Evolutionary conservation across 2,113 vertebrate genomes (phyloP).

Genomic region (Xenopus borealis): DNA sequence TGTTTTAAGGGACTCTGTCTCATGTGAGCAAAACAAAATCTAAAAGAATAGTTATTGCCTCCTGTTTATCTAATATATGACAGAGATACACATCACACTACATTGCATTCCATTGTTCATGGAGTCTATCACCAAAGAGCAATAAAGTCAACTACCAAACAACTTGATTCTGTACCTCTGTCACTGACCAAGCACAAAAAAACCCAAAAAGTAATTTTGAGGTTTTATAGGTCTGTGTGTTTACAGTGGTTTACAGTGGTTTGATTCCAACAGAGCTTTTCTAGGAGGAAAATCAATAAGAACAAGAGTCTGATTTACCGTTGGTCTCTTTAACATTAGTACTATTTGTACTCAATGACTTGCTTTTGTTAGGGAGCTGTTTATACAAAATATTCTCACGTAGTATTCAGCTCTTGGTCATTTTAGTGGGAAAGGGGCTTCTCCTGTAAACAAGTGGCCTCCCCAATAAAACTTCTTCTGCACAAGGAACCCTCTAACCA

Average conservation of each 20-base stretch:
- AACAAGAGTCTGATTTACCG: neutral
- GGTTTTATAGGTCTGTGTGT: conserved; percentile 1
- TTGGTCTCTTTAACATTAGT: neutral
- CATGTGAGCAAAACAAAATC: conserved; percentile 53
- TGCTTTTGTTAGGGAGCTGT: conserved; percentile 40
- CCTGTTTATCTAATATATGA: conserved; percentile 57
- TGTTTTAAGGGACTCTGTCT: conserved; percentile 55
- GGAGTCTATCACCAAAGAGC: conserved; percentile 46
- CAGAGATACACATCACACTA: conserved; percentile 49
- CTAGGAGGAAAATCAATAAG: conserved; percentile 23
- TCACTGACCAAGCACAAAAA: conserved; percentile 38
- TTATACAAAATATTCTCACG: conserved; percentile 48
- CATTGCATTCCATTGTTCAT: conserved; percentile 47
- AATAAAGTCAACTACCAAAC: conserved; percentile 47
- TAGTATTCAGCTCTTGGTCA: neutral
- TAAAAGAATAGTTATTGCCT: conserved; percentile 55
- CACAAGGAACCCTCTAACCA: too few species aligned
- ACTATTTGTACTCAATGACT: neutral
- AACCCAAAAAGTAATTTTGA: conserved; percentile 43
- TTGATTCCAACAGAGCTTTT: conserved; percentile 25
- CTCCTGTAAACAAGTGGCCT: too few species aligned
- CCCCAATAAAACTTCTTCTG: too few species aligned
- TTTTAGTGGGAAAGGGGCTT: too few species aligned
- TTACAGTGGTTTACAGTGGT: neutral
- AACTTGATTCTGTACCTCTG: conserved; percentile 45